phyloP scores from a whole-genome alignment of 2,888 invertebrate species.

The Terebella lapidaria region DNA sequence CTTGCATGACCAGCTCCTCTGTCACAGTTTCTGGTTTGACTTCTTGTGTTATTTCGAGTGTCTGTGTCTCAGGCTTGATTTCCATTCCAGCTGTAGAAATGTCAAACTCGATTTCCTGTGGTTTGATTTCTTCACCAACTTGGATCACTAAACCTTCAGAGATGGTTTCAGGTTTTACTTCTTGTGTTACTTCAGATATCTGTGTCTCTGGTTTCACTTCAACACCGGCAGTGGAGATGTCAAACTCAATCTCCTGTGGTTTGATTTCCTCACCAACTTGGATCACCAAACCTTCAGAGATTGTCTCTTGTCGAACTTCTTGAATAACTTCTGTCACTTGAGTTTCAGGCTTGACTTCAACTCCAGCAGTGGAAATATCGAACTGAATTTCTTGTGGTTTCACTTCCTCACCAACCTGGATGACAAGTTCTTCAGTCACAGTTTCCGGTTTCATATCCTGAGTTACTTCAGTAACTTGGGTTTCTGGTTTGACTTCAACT shows the following conservation, averaged over 20 bases:
- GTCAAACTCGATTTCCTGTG: constrained; percentile 7
- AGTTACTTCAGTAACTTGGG: constrained; percentile 6
- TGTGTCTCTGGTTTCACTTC: constrained; percentile 5
- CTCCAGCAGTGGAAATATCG: constrained; percentile 12
- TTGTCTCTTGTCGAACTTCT: constrained; percentile 10
- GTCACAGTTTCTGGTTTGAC: constrained; percentile 9
- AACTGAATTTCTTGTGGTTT: constrained; percentile 10
- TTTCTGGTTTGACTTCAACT: not conserved
- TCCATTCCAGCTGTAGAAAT: constrained; percentile 15
- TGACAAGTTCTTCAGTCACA: constrained; percentile 1
- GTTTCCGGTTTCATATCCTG: constrained; percentile 2
- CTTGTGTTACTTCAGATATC: not conserved
- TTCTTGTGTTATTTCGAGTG: constrained; percentile 5
- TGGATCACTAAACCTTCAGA: constrained; percentile 8
- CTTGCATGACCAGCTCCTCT: constrained; percentile 6
- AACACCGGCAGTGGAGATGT: constrained; percentile 13
- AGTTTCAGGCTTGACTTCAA: constrained; percentile 8
- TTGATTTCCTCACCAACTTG: constrained; percentile 5
- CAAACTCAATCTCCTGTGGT: constrained; percentile 14
- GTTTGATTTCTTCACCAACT: constrained; percentile 12
- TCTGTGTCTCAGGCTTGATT: constrained; percentile 6
- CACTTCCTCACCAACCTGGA: constrained; percentile 4
- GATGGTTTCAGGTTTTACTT: constrained; percentile 9
- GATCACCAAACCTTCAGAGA: constrained; percentile 3
- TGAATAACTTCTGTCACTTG: constrained; percentile 3